phyloP scores from a whole-genome alignment of 2,113 vertebrate species.

The Percina caprodes region DNA sequence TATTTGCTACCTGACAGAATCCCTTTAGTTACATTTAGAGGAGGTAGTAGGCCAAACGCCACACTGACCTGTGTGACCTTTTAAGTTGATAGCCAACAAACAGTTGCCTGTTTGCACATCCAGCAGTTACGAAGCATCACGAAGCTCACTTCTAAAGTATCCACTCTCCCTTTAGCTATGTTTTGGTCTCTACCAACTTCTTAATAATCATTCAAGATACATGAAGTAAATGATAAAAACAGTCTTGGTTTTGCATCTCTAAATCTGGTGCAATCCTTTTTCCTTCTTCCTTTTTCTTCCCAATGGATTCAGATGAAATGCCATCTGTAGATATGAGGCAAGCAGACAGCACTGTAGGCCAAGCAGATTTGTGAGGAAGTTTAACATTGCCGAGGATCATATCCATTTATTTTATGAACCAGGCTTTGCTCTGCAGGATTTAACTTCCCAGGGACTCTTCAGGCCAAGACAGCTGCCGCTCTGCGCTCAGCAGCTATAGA shows the following conservation, averaged over 20 bases:
- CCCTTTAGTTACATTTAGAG: no score
- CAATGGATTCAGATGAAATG: conserved; percentile 25
- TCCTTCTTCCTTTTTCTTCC: conserved; percentile 10
- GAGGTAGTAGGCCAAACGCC: no score
- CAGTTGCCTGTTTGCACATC: no score
- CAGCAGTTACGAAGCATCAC: neutral
- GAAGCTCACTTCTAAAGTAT: no score
- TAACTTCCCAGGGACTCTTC: conserved; percentile 18
- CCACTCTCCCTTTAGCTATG: neutral
- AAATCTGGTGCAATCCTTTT: neutral
- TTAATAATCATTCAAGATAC: neutral
- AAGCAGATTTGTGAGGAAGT: conserved; percentile 35
- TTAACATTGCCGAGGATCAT: conserved; percentile 23
- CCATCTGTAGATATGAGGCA: conserved; percentile 28
- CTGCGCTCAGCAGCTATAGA: conserved; percentile 15
- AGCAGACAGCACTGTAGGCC: conserved; percentile 12
- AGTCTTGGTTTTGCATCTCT: neutral
- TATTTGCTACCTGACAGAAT: no score
- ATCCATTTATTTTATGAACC: conserved; percentile 40
- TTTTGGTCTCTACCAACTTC: neutral
- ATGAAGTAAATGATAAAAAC: neutral
- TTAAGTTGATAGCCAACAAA: no score
- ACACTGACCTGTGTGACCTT: no score
- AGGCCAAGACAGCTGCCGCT: conserved; percentile 37
- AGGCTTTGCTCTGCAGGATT: conserved; percentile 24